Evolutionary conservation across 1,140 invertebrate genomes (phyloP).

Genomic region (Neodiprion lecontei): DNA sequence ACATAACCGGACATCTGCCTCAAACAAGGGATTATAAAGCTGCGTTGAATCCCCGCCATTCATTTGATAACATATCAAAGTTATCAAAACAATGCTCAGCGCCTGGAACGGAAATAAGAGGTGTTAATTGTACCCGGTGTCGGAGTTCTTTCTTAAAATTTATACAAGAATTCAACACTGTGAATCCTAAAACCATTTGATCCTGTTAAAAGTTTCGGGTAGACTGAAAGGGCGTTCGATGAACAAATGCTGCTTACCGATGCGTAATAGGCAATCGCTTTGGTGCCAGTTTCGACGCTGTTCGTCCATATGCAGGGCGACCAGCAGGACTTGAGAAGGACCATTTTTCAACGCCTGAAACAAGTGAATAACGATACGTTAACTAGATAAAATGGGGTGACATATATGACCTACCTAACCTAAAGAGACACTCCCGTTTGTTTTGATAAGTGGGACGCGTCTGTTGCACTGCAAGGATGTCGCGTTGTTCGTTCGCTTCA

Average conservation of each 20-base stretch:
- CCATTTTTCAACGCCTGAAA: slow-evolving; percentile 64
- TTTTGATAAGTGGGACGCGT: background rate
- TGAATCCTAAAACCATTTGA: slow-evolving; percentile 16
- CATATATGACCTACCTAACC: background rate
- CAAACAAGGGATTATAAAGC: slow-evolving; percentile 86
- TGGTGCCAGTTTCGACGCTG: slow-evolving; percentile 76
- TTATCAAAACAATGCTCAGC: slow-evolving; percentile 76
- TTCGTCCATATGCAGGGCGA: slow-evolving; percentile 86
- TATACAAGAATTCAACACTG: background rate
- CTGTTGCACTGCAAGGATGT: background rate
- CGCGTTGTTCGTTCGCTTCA: background rate
- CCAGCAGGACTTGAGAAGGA: slow-evolving; percentile 81
- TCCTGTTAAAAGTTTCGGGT: background rate
- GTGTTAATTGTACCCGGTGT: background rate
- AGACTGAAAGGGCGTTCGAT: slow-evolving; percentile 9
- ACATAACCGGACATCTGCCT: slow-evolving; percentile 82
- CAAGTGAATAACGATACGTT: background rate
- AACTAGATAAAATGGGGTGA: background rate
- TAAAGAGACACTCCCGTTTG: slow-evolving; percentile 4
- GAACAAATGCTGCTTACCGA: slow-evolving; percentile 54
- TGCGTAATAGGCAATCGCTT: slow-evolving; percentile 80
- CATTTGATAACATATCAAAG: slow-evolving; percentile 77
- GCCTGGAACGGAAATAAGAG: slow-evolving; percentile 60
- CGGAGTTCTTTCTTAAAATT: background rate
- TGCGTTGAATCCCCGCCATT: slow-evolving; percentile 85